These are phyloP conservation scores for Umimayanthus kanabou DNA, from an alignment of 92 coral and sea anemone species.

Conservation along the genomic window DNA sequence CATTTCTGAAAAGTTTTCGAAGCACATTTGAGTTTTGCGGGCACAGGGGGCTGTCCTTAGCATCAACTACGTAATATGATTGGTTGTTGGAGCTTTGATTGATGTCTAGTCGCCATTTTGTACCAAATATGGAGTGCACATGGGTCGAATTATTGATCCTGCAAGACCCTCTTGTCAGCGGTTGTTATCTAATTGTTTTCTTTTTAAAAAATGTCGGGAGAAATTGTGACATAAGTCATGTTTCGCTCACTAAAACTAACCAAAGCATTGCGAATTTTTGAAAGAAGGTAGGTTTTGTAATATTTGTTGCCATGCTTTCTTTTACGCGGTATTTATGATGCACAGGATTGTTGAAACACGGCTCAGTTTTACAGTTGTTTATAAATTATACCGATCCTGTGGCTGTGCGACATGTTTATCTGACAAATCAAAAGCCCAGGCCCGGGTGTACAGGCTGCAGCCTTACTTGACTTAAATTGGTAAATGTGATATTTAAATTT, in stretches of 20 bases:
- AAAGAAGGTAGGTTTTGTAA: not conserved
- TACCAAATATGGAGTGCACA: conserved; percentile 54
- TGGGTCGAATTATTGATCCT: conserved; percentile 29
- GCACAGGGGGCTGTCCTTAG: conserved; percentile 79
- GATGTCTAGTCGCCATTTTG: conserved; percentile 53
- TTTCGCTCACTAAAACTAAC: not conserved
- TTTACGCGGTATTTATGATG: not conserved
- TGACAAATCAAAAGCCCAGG: too few relatives aligned
- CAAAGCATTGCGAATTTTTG: not conserved
- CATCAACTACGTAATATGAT: conserved; percentile 66
- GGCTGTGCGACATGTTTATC: too few relatives aligned
- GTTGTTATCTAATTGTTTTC: conserved; percentile 19
- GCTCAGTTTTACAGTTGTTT: not conserved
- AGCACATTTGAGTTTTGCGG: conserved; percentile 89
- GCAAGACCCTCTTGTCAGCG: conserved; percentile 22
- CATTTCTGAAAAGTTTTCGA: conserved; percentile 53
- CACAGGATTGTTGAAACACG: not conserved
- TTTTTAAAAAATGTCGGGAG: not conserved
- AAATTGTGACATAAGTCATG: not conserved
- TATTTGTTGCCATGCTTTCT: not conserved
- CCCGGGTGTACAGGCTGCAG: too few relatives aligned
- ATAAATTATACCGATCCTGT: too few relatives aligned
- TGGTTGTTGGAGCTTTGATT: conserved; percentile 77
- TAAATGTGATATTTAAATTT: too few relatives aligned
- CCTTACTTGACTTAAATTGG: too few relatives aligned